Evolutionary conservation across 2,113 vertebrate species (phyloP).

Genomic region (Antechinus flavipes): DNA sequence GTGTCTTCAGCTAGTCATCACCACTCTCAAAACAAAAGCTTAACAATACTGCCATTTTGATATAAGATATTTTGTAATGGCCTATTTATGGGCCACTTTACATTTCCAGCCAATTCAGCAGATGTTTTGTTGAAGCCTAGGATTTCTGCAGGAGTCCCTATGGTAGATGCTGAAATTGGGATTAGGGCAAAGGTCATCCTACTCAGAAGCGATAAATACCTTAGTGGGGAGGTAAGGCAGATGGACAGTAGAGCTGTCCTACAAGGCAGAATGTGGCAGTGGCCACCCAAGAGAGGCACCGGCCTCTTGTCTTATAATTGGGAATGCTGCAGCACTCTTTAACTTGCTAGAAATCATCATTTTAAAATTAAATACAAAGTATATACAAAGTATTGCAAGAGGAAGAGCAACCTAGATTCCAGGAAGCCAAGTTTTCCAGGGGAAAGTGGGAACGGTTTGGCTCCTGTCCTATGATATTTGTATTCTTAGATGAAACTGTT

Average conservation of each 20-base stretch:
- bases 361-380: background rate
- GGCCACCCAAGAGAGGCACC: background rate
- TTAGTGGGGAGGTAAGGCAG: background rate
- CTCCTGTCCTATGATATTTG: background rate
- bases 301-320: background rate
- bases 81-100: background rate
- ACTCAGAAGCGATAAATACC: background rate
- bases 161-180: background rate
- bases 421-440: constrained; percentile 41
- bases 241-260: background rate
- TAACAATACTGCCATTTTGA: constrained; percentile 25
- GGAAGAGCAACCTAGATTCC: background rate
- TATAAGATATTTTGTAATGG: background rate
- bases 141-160: background rate
- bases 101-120: background rate
- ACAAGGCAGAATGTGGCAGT: background rate
- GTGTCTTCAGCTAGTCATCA: background rate
- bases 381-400: background rate
- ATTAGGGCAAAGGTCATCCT: background rate
- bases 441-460: constrained; percentile 25
- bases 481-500: background rate
- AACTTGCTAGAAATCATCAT: background rate
- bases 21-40: constrained; percentile 36
- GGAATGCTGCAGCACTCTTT: background rate
- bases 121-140: background rate